phyloP scores from a whole-genome alignment of 2,113 vertebrate species.

The Myodes glareolus region DNA sequence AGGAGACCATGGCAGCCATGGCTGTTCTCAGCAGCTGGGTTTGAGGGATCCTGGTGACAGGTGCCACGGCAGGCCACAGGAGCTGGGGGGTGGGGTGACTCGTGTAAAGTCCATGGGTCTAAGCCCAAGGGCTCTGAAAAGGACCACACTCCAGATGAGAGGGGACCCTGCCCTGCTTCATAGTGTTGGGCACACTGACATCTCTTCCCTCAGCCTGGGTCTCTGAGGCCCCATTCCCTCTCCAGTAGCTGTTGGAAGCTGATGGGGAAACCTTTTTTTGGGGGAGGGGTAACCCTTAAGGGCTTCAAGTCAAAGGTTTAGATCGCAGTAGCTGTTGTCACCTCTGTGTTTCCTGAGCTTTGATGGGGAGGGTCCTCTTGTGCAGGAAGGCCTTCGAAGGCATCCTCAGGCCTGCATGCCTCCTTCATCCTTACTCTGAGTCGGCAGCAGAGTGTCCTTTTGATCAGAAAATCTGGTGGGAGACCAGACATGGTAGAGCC shows the following conservation, averaged over 20 bases:
- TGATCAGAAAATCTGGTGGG: background rate
- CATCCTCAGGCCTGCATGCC: background rate
- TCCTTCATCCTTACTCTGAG: fast-evolving
- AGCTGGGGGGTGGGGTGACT: too few relatives aligned
- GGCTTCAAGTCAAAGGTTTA: background rate
- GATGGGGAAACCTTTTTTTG: background rate
- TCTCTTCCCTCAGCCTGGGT: background rate
- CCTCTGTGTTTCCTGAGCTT: background rate
- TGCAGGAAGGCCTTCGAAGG: background rate
- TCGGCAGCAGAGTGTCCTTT: background rate
- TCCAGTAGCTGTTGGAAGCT: background rate
- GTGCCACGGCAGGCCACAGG: background rate
- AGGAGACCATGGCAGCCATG: background rate
- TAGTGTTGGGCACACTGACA: fast-evolving
- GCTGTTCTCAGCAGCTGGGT: background rate
- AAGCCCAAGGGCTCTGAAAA: too few relatives aligned
- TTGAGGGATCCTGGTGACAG: background rate
- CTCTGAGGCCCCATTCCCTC: background rate
- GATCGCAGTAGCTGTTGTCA: fast-evolving
- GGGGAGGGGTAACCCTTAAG: background rate
- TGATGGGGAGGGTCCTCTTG: background rate
- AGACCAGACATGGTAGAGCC: background rate
- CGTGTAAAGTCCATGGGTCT: background rate
- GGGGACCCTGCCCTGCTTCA: fast-evolving
- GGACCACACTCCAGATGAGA: background rate